Evolutionary conservation across 2,888 invertebrate genomes (phyloP).

Genomic region (Rhogogaster chlorosoma): DNA sequence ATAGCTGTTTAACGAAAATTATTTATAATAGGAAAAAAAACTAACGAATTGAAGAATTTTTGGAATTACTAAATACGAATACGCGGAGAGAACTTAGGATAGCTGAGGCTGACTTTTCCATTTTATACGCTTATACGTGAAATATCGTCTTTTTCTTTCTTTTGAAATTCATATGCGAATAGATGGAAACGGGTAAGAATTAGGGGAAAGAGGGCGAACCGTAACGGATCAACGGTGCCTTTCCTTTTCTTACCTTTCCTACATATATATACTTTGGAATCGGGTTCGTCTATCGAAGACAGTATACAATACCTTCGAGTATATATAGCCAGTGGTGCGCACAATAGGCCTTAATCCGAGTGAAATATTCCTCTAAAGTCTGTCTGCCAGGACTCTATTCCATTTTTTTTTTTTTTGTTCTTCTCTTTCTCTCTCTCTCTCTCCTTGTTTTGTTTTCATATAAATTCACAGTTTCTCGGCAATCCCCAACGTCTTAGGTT

Average conservation of each 20-base stretch:
- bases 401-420: not conserved
- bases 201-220: not conserved
- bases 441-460: not conserved
- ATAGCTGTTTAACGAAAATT: not conserved
- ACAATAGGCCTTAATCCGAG: conserved; percentile 40
- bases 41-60: not conserved
- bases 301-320: not conserved
- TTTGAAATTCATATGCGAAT: not conserved
- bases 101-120: not conserved
- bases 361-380: conserved; percentile 21
- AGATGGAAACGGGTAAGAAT: not conserved
- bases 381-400: not conserved
- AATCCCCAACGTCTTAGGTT: not conserved
- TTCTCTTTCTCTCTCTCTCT: not conserved
- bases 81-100: not conserved
- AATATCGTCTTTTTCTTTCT: not conserved
- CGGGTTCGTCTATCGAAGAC: not conserved
- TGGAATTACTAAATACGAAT: not conserved
- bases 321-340: not conserved
- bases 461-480: not conserved
- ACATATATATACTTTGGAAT: not conserved
- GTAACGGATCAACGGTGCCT: conserved; percentile 41
- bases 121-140: not conserved
- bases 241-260: not conserved
- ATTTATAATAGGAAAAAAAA: not conserved